phyloP scores from a whole-genome alignment of 2,888 invertebrate species.

The Lochmaea capreae region DNA sequence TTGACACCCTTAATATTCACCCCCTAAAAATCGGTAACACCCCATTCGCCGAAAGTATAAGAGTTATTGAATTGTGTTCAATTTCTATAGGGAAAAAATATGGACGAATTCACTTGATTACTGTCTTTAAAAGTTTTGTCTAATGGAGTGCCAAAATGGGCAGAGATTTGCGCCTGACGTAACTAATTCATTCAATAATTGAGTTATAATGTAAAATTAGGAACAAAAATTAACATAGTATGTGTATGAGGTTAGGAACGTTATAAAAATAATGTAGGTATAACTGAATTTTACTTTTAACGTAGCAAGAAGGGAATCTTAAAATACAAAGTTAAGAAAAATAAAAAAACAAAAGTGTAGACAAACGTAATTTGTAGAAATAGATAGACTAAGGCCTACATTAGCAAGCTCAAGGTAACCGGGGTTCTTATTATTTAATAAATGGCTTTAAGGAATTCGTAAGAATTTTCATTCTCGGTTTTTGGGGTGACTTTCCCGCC shows the following conservation, averaged over 20 bases:
- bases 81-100: constrained; percentile 51
- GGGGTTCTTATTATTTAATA: constrained; percentile 35
- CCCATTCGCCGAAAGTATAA: constrained; percentile 49
- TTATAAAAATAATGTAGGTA: too few species aligned
- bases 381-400: constrained; percentile 14
- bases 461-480: constrained; percentile 47
- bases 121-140: constrained; percentile 46
- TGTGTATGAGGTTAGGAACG: too few species aligned
- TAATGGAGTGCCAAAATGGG: constrained; percentile 33
- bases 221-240: neutral
- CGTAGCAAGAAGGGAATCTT: too few species aligned
- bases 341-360: neutral
- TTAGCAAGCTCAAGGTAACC: constrained; percentile 14
- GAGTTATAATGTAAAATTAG: neutral
- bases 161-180: constrained; percentile 16
- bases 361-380: constrained; percentile 1
- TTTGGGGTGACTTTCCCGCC: constrained; percentile 50
- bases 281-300: too few species aligned
- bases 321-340: neutral
- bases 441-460: constrained; percentile 46
- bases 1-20: constrained; percentile 55
- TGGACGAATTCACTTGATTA: constrained; percentile 49
- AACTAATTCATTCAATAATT: constrained; percentile 19
- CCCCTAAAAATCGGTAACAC: constrained; percentile 50
- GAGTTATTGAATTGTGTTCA: constrained; percentile 51